These are phyloP conservation scores for Glyphotaelius pellucidus DNA, from an alignment of 2,888 invertebrate genomes.

Conservation along the genomic window DNA sequence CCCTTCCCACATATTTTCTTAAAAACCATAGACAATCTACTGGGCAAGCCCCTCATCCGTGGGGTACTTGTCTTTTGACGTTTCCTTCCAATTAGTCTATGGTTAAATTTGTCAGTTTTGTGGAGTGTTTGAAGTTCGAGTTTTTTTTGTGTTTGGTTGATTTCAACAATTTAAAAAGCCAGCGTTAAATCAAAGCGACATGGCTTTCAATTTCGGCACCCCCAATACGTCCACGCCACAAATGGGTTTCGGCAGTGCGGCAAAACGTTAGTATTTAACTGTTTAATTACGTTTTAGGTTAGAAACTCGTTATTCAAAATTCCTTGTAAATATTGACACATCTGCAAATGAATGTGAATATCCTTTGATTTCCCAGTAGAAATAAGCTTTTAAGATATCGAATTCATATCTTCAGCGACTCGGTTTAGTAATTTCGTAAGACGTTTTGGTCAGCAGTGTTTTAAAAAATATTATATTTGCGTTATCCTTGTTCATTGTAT, in stretches of 20 bases:
- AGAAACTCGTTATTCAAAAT: conserved; percentile 36
- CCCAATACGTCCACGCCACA: conserved; percentile 70
- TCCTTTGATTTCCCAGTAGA: background rate
- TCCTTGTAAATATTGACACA: background rate
- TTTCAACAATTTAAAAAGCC: background rate
- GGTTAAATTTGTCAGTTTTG: background rate
- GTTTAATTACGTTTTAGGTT: conserved; percentile 42
- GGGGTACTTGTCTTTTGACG: background rate
- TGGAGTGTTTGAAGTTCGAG: background rate
- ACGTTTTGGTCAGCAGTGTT: background rate
- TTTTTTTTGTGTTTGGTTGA: background rate
- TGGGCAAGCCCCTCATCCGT: no score
- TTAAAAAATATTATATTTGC: background rate
- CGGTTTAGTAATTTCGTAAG: background rate
- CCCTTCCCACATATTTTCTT: no score
- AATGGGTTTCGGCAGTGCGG: conserved; percentile 75
- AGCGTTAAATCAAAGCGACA: conserved; percentile 60
- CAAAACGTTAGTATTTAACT: conserved; percentile 77
- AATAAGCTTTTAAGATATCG: background rate
- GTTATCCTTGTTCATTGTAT: background rate
- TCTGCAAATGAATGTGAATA: background rate
- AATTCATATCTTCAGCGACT: background rate
- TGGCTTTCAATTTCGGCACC: conserved; percentile 68
- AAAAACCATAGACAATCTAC: no score
- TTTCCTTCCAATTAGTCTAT: background rate